phyloP scores from a whole-genome alignment of 2,797 vertebrate species.

The Neosilurus hyrtlii region DNA sequence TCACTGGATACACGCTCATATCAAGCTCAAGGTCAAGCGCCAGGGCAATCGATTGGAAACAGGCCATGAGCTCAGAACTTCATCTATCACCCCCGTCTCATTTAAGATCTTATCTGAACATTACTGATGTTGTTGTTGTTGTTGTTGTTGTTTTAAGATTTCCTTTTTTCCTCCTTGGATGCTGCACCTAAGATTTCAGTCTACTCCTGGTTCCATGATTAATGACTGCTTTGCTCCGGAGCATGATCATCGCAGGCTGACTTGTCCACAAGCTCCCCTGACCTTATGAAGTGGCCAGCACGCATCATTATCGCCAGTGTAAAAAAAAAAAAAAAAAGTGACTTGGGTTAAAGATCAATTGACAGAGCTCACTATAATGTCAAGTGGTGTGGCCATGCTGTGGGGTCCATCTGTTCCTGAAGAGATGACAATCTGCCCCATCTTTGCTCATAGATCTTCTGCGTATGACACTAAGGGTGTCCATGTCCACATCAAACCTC shows the following conservation, averaged over 20 bases:
- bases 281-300: conserved; percentile 65
- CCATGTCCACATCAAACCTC: conserved; percentile 30
- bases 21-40: conserved; percentile 74
- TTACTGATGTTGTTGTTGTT: conserved; percentile 35
- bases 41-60: conserved; percentile 67
- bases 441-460: conserved; percentile 48
- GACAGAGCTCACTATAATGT: conserved; percentile 73
- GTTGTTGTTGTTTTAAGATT: conserved; percentile 36
- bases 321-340: conserved; percentile 59
- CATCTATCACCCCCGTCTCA: conserved; percentile 58
- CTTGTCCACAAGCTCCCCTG: conserved; percentile 34
- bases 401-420: conserved; percentile 71
- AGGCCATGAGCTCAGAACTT: conserved; percentile 61
- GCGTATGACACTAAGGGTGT: conserved; percentile 33
- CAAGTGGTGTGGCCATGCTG: conserved; percentile 66
- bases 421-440: conserved; percentile 61
- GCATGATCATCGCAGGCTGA: not conserved
- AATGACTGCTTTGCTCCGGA: conserved; percentile 32
- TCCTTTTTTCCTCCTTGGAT: not conserved
- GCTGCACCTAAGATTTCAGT: conserved; percentile 32
- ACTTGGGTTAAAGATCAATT: conserved; percentile 75
- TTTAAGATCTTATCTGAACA: conserved; percentile 34
- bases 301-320: conserved; percentile 73
- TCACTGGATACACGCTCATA: conserved; percentile 66
- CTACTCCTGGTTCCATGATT: conserved; percentile 44